Conservation (phyloP, 2,888 invertebrate species). For the Ectobius pallidus region DNA sequence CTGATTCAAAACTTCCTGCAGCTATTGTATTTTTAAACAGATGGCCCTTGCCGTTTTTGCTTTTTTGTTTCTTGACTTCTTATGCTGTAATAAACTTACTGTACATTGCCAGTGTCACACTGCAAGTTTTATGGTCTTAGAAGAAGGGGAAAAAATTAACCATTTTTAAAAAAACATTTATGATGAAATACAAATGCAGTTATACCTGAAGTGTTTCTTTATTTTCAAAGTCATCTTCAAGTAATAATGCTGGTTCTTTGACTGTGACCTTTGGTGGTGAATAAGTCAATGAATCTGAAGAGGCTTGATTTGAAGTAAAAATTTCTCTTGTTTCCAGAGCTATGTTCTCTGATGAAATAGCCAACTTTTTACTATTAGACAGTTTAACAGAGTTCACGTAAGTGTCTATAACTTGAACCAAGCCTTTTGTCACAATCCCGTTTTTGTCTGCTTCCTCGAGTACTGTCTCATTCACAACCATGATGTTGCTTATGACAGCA, state of each 20-base stretch:
- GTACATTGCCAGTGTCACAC: too few relatives aligned
- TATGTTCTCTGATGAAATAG: slow-evolving; percentile 32
- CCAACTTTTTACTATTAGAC: slow-evolving; percentile 5
- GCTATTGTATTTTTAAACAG: too few relatives aligned
- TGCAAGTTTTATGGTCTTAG: too few relatives aligned
- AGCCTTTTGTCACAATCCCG: slow-evolving; percentile 22
- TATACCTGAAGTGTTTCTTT: background rate
- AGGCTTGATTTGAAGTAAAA: background rate
- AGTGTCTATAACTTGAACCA: slow-evolving; percentile 28
- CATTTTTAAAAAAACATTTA: too few relatives aligned
- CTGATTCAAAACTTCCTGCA: too few relatives aligned
- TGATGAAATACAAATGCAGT: too few relatives aligned
- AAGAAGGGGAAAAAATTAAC: too few relatives aligned
- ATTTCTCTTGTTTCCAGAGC: slow-evolving; percentile 33
- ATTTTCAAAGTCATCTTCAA: background rate
- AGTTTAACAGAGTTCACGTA: slow-evolving; percentile 22
- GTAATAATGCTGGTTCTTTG: background rate
- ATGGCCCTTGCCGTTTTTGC: too few relatives aligned
- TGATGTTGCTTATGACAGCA: slow-evolving; percentile 37
- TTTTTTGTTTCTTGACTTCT: too few relatives aligned
- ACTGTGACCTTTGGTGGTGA: background rate
- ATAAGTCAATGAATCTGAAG: background rate
- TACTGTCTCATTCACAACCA: slow-evolving; percentile 39
- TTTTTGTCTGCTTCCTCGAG: slow-evolving; percentile 32
- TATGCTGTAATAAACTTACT: too few relatives aligned